Conservation (phyloP, 2,797 vertebrate genomes). For the Myripristis murdjan region DNA sequence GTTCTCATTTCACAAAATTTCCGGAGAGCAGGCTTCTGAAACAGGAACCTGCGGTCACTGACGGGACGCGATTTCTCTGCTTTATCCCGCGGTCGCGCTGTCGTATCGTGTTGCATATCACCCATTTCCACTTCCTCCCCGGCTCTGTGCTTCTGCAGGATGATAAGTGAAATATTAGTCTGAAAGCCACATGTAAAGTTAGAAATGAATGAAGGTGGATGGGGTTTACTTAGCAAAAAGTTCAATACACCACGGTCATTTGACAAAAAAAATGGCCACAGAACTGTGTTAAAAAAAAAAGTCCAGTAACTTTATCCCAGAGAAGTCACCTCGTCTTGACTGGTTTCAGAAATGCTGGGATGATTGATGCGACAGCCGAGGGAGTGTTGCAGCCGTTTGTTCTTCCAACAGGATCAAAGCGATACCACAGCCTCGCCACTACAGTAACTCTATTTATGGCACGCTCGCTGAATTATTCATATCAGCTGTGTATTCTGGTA, state of each 20-base stretch:
- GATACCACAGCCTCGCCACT: slow-evolving; percentile 36
- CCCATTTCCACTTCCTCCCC: too few species aligned
- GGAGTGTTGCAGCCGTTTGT: slow-evolving; percentile 34
- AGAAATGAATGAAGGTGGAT: background rate
- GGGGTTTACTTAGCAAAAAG: background rate
- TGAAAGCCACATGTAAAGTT: background rate
- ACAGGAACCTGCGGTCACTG: too few species aligned
- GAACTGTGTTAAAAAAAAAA: background rate
- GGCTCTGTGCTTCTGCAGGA: too few species aligned
- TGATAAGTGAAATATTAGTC: too few species aligned
- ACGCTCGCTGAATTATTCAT: slow-evolving; percentile 71
- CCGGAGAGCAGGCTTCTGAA: too few species aligned
- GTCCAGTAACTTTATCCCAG: background rate
- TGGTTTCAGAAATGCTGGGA: slow-evolving; percentile 1
- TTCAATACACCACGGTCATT: too few species aligned
- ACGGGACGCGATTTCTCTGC: too few species aligned
- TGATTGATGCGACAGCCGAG: slow-evolving; percentile 44
- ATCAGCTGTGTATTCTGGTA: slow-evolving; percentile 49
- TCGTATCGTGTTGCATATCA: too few species aligned
- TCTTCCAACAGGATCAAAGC: slow-evolving; percentile 62
- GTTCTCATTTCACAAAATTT: too few species aligned
- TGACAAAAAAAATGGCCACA: too few species aligned
- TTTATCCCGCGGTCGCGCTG: too few species aligned
- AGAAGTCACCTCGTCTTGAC: slow-evolving; percentile 31
- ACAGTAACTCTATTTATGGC: slow-evolving; percentile 71